Base-by-base conservation (phyloP, 2,888 invertebrate genomes). In the Branchipolynoe longqiensis region DNA sequence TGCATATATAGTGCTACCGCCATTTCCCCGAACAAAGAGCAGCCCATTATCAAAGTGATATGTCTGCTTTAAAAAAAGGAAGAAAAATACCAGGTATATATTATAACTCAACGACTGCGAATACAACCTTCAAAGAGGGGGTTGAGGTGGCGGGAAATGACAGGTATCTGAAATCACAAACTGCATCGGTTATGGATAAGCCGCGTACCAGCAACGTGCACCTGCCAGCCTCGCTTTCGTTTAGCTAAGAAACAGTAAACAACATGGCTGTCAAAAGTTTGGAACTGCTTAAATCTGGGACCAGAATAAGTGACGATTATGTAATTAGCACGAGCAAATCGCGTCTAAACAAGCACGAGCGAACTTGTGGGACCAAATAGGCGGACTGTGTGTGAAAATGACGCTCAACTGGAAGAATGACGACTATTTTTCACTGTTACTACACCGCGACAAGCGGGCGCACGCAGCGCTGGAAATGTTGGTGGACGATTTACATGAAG, bases 401-500 rank as follows among this genome's bases (percentile, higher is more conserved):
- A 73, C 28, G 41, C 90, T 91, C 84, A 91, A 92, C 83, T 93
- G 92, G 92, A 83, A 86, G 59, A 89, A 88, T 74, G 90, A 89
- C 78, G 93, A 92, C 85, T 93, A 92, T 88, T 93, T 93, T 86
- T 87, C 91, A 22, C 81, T 89, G 85, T 87, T 93, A 48, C 90
- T 93, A 89, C 86, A 88, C 64, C 87, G 87, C 6, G 92, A 92
- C 86, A 91, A 91, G 83, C 89, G 90, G 22, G 87, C 92, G 38
- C 90, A 91, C 85, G 86, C 89, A 4, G 93, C 92, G 4, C 88
- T 93, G 58, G 93, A 93, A 90, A 91, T 91, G 90, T 89, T 93
- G 36, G 93, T 93, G 0, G 93, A 93, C 88, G 93, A 93, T 89
- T 86, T 93, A 31, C 93, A 93, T 87, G 85, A 90, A 12, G 91